Evolutionary conservation across 92 coral and sea anemone genomes (phyloP).

Genomic region (Pocillopora grandis): DNA sequence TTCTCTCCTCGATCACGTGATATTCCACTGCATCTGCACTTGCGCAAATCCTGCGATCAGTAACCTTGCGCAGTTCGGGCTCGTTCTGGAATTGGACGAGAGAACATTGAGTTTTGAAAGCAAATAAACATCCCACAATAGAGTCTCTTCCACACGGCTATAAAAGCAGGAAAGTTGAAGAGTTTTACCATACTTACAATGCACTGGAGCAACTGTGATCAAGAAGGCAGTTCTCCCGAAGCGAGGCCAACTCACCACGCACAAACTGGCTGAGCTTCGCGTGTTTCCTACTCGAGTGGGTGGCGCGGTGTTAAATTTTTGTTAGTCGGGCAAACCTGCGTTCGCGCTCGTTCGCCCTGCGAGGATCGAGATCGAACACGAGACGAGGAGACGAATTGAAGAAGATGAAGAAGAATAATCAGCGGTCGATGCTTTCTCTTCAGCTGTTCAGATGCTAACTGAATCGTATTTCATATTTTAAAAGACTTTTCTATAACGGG

Average conservation of each 20-base stretch:
- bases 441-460: too few species aligned
- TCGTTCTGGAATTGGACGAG: slow-evolving; percentile 19
- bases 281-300: slow-evolving; percentile 57
- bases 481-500: too few species aligned
- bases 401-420: background rate
- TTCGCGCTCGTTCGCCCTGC: slow-evolving; percentile 78
- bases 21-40: background rate
- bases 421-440: background rate
- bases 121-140: slow-evolving; percentile 30
- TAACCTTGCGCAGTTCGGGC: slow-evolving; percentile 2
- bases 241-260: slow-evolving; percentile 57
- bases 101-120: background rate
- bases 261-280: slow-evolving; percentile 62
- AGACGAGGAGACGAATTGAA: background rate
- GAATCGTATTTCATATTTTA: too few species aligned
- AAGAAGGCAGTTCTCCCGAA: slow-evolving; percentile 87
- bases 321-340: slow-evolving; percentile 88
- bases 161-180: slow-evolving; percentile 46
- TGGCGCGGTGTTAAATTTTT: slow-evolving; percentile 91
- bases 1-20: background rate
- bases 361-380: background rate
- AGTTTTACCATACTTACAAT: slow-evolving; percentile 76
- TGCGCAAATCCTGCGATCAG: background rate
- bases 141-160: slow-evolving; percentile 16
- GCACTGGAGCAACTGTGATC: slow-evolving; percentile 91